A percentile compares a stretch with the other conserved stretches of the same genome.
Conservation (phyloP, 2,888 invertebrate genomes). For the Andrena fulva region DNA sequence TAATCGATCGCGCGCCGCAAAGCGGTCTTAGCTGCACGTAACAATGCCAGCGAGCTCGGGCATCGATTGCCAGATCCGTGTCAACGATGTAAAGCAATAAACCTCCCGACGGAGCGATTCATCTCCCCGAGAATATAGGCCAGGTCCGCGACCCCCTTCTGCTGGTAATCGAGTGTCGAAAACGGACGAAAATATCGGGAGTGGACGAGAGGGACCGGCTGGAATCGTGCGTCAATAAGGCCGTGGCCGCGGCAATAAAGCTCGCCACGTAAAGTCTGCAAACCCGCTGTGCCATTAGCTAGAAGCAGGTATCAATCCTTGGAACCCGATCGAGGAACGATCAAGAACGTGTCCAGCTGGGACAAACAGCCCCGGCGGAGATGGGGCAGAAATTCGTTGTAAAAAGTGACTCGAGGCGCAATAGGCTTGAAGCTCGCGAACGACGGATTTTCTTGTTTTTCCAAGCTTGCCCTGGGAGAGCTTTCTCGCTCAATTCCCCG, state of each 20-base stretch:
- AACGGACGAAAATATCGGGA: conserved; percentile 44
- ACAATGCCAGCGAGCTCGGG: conserved; percentile 26
- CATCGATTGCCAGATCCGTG: conserved; percentile 40
- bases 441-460: not conserved
- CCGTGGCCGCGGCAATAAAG: not conserved
- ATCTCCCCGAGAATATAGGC: conserved; percentile 22
- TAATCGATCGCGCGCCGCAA: not conserved
- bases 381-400: no score
- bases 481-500: not conserved
- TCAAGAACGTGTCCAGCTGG: no score
- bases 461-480: not conserved
- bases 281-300: no score
- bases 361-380: no score
- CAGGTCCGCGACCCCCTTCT: conserved; percentile 7
- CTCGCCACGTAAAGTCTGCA: no score
- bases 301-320: no score
- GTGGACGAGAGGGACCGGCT: not conserved
- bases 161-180: conserved; percentile 13
- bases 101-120: conserved; percentile 38
- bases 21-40: conserved; percentile 17
- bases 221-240: not conserved
- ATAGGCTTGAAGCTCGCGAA: no score
- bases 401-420: no score
- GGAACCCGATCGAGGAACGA: no score
- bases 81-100: conserved; percentile 48